These are phyloP conservation scores for Phyllotis vaccarum DNA, from an alignment of 2,797 vertebrate genomes.

Conservation along the genomic window DNA sequence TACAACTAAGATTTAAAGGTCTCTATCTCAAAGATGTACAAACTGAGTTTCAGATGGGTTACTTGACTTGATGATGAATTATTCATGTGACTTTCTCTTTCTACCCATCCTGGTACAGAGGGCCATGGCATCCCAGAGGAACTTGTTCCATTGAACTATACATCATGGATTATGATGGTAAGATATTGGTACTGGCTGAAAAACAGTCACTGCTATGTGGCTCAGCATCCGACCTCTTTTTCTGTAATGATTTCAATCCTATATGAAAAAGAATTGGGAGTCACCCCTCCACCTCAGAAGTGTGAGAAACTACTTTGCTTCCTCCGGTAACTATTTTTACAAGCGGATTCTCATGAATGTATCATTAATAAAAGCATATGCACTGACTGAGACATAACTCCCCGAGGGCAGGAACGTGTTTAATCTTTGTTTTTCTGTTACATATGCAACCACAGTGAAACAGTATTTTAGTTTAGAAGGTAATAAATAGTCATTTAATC, in stretches of 20 bases:
- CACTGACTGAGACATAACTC: not conserved
- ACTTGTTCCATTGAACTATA: not conserved
- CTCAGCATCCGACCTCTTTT: not conserved
- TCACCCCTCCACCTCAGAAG: not conserved
- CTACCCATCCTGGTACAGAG: not conserved
- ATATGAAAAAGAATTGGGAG: not conserved
- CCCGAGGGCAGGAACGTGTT: not conserved
- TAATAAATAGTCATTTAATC: constrained; percentile 3
- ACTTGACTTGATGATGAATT: not conserved
- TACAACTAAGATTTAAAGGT: not conserved
- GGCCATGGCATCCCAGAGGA: too few relatives aligned
- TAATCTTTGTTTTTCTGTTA: constrained; percentile 29
- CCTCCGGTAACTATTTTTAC: not conserved
- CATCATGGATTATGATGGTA: not conserved
- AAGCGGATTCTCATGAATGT: not conserved
- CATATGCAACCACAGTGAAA: not conserved
- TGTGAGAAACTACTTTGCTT: not conserved
- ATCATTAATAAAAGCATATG: not conserved
- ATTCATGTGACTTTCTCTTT: not conserved
- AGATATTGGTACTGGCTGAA: not conserved
- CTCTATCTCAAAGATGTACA: not conserved
- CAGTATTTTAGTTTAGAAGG: not conserved
- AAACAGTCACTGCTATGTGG: not conserved
- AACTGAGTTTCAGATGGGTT: not conserved
- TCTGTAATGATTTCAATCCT: not conserved